Percentiles rank a stretch among this genome's conserved stretches.
Evolutionary conservation across 2,113 vertebrate genomes (phyloP).

Genomic region (Paedocypris sp.): DNA sequence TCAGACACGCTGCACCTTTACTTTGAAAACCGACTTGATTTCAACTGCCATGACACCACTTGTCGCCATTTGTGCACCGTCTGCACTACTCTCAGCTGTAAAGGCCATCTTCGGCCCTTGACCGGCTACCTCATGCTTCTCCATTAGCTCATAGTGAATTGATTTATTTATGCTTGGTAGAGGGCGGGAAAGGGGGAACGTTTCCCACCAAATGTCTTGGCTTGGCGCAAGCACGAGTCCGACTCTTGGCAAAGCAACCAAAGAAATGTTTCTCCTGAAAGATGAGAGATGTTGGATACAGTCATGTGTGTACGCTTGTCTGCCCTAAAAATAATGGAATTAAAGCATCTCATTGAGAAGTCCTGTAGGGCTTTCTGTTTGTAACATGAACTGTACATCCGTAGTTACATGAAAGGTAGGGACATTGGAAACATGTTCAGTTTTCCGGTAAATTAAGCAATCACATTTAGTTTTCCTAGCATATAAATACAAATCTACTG

Average conservation of each 20-base stretch:
- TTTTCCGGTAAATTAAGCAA: too few species aligned
- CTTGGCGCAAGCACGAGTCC: slow-evolving; percentile 45
- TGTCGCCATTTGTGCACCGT: slow-evolving; percentile 30
- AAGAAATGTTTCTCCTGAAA: slow-evolving; percentile 16
- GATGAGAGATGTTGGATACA: neutral
- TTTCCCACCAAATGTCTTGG: slow-evolving; percentile 63
- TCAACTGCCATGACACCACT: too few species aligned
- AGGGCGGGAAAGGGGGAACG: slow-evolving; percentile 51
- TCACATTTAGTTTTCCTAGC: too few species aligned
- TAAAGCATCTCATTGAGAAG: neutral
- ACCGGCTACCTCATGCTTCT: slow-evolving; percentile 35
- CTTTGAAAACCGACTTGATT: too few species aligned
- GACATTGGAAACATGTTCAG: too few species aligned
- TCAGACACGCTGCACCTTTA: too few species aligned
- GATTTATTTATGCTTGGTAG: slow-evolving; percentile 64
- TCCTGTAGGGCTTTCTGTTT: neutral
- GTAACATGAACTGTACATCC: neutral
- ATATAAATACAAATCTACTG: too few species aligned
- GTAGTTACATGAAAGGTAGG: too few species aligned
- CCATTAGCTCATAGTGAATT: slow-evolving; percentile 59
- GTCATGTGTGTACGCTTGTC: neutral
- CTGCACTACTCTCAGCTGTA: slow-evolving; percentile 41
- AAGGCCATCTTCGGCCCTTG: slow-evolving; percentile 33
- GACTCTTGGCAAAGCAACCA: slow-evolving; percentile 31
- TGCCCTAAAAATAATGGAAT: neutral